A percentile compares a stretch with the other conserved stretches of the same genome.
phyloP scores from a whole-genome alignment of 92 coral and sea anemone species.

The Epizoanthus fatuus region DNA sequence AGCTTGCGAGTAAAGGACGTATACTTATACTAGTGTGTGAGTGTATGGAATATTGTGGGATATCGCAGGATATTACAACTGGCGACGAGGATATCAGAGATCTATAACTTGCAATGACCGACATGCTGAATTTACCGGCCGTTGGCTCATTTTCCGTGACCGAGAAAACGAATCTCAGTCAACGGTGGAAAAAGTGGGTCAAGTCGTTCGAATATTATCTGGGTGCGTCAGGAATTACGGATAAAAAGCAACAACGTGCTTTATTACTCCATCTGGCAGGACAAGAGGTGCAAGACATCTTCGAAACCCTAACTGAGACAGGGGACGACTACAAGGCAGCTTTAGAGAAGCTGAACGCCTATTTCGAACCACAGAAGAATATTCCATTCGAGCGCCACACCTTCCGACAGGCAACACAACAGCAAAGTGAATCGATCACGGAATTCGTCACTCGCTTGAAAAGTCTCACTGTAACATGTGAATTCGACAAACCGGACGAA shows the following conservation, averaged over 20 bases:
- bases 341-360: constrained; percentile 44
- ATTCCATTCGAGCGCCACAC: constrained; percentile 50
- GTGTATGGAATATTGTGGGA: no score
- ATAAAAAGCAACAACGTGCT: constrained; percentile 65
- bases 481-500: constrained; percentile 41
- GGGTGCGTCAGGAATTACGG: constrained; percentile 57
- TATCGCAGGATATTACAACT: constrained; percentile 1
- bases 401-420: constrained; percentile 58
- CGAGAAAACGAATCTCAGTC: constrained; percentile 29
- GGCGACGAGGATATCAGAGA: neutral
- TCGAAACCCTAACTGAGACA: constrained; percentile 64
- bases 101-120: neutral
- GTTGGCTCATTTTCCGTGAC: constrained; percentile 18
- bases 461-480: constrained; percentile 37
- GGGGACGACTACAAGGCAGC: constrained; percentile 66
- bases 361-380: constrained; percentile 62
- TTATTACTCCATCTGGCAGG: constrained; percentile 62
- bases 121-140: constrained; percentile 17
- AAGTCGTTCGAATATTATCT: constrained; percentile 62
- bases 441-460: constrained; percentile 49
- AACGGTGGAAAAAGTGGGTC: constrained; percentile 52
- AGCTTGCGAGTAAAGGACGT: no score
- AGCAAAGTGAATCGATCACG: constrained; percentile 40
- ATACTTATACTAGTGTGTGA: no score
- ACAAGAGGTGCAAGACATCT: constrained; percentile 61